These are phyloP conservation scores for Halisarca cf. caerulea DNA, from an alignment of 37 sponge, comb jelly and placozoan genomes.

Conservation along the genomic window DNA sequence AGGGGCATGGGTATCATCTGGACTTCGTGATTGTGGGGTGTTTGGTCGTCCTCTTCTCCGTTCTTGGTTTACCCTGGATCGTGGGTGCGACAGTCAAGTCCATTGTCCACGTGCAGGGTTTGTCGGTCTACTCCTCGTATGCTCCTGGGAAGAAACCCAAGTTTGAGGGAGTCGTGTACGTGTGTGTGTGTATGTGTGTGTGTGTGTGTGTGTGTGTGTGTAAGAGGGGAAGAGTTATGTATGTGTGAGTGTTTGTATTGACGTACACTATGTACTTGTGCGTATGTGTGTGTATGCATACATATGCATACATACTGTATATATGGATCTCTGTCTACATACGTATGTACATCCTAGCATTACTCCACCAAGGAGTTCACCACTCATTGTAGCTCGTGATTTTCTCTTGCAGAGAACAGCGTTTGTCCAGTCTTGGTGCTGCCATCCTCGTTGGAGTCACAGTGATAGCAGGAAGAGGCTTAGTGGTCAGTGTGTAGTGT, in stretches of 20 bases:
- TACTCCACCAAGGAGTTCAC: no score
- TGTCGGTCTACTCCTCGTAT: conserved; percentile 51
- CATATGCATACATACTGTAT: neutral
- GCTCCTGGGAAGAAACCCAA: conserved; percentile 87
- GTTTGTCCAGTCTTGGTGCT: conserved; percentile 71
- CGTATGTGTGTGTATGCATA: no score
- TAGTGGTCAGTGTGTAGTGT: conserved; percentile 1
- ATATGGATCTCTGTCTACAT: no score
- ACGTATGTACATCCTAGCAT: no score
- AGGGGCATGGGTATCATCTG: conserved; percentile 90
- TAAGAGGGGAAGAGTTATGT: neutral
- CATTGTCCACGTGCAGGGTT: conserved; percentile 69
- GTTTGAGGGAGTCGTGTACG: conserved; percentile 80
- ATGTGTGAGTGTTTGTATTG: neutral
- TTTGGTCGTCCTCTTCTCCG: conserved; percentile 60
- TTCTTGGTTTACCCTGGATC: conserved; percentile 91
- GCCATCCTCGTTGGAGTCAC: conserved; percentile 70
- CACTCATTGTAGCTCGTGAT: no score
- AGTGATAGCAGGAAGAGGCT: conserved; percentile 47
- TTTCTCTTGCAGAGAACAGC: conserved; percentile 68
- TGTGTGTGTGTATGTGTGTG: neutral
- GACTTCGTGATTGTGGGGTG: conserved; percentile 76
- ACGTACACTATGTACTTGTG: no score
- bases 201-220: conserved; percentile 17
- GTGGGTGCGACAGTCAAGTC: conserved; percentile 86